Conservation (phyloP, 2,888 invertebrate species). For the Clitarchus hookeri region DNA sequence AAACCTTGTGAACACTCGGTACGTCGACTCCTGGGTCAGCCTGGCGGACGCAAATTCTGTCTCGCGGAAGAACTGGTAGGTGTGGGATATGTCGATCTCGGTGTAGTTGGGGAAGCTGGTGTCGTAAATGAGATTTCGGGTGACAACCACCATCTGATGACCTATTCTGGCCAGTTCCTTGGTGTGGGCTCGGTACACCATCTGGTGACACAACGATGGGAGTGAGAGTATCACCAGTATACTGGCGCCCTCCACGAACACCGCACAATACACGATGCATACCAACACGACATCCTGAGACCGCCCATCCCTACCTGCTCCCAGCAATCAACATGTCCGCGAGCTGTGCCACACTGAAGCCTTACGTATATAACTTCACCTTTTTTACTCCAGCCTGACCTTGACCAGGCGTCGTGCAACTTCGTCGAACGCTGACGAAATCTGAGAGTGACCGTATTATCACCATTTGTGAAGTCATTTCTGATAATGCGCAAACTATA, state of each 20-base stretch:
- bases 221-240: slow-evolving; percentile 55
- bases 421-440: no score
- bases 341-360: no score
- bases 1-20: slow-evolving; percentile 9
- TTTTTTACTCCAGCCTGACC: no score
- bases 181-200: slow-evolving; percentile 55
- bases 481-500: no score
- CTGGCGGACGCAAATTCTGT: background rate
- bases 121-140: slow-evolving; percentile 52
- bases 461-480: no score
- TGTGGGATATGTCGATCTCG: slow-evolving; percentile 31
- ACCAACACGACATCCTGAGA: background rate
- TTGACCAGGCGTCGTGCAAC: no score
- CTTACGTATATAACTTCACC: no score
- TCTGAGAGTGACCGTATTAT: no score
- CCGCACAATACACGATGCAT: background rate
- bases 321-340: no score
- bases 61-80: slow-evolving; percentile 24
- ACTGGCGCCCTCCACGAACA: slow-evolving; percentile 48
- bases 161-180: slow-evolving; percentile 55
- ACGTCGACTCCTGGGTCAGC: background rate
- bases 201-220: slow-evolving; percentile 58
- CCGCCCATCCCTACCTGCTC: background rate
- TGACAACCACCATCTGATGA: slow-evolving; percentile 57
- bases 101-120: slow-evolving; percentile 28